Percentiles rank a stretch among this genome's conserved stretches.
These are phyloP conservation scores for Nowickia ferox DNA, from an alignment of 2,888 invertebrate genomes.

Conservation along the genomic window DNA sequence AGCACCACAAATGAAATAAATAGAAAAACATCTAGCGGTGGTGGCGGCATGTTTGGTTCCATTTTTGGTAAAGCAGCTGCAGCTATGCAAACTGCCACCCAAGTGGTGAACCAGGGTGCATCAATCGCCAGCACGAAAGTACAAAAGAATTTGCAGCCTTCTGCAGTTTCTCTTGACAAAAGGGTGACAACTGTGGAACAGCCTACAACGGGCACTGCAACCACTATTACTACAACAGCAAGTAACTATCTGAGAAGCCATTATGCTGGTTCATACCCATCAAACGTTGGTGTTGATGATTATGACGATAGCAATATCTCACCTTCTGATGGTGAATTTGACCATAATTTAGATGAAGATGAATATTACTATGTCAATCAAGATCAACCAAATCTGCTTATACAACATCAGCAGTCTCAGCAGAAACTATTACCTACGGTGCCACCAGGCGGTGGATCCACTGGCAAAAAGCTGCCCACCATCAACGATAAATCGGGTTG, in stretches of 20 bases:
- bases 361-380: constrained; percentile 75
- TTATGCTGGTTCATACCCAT: constrained; percentile 69
- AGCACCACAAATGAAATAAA: too few species aligned
- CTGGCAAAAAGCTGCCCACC: constrained; percentile 82
- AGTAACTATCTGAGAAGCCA: constrained; percentile 49
- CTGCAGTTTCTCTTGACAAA: background rate
- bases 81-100: constrained; percentile 81
- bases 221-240: constrained; percentile 29
- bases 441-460: constrained; percentile 78
- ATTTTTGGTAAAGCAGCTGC: constrained; percentile 81
- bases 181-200: constrained; percentile 52
- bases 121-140: constrained; percentile 78
- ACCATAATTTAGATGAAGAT: constrained; percentile 57
- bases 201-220: constrained; percentile 39
- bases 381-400: constrained; percentile 60
- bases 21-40: constrained; percentile 42
- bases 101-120: constrained; percentile 80
- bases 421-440: constrained; percentile 78
- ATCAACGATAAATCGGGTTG: constrained; percentile 79
- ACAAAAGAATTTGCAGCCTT: constrained; percentile 74
- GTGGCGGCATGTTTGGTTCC: constrained; percentile 80
- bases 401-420: constrained; percentile 67
- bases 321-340: constrained; percentile 52
- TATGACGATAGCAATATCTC: constrained; percentile 76
- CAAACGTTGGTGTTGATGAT: constrained; percentile 74